Conservation (phyloP, 1,140 invertebrate species). For the Laupala kohalensis region DNA sequence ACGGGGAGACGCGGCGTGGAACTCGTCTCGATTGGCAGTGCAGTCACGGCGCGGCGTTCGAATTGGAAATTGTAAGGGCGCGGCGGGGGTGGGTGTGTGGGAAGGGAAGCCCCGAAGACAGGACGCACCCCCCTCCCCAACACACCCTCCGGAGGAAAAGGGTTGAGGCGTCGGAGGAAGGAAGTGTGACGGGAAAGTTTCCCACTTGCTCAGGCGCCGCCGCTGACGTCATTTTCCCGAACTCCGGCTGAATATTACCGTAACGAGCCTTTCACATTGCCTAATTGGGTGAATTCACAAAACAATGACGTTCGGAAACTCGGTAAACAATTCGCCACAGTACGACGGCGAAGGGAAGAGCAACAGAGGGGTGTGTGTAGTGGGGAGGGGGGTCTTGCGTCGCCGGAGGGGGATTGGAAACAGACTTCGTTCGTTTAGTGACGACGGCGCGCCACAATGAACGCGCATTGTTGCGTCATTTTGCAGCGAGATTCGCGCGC, state of each 20-base stretch:
- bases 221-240: slow-evolving; percentile 7
- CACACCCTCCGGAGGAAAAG: neutral
- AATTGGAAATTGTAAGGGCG: slow-evolving; percentile 9
- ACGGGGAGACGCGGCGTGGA: neutral
- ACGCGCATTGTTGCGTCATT: neutral
- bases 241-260: slow-evolving; percentile 14
- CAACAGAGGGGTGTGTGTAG: neutral
- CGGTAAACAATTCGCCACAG: slow-evolving; percentile 11
- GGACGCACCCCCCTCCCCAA: neutral
- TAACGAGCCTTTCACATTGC: slow-evolving; percentile 14
- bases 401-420: neutral
- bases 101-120: neutral
- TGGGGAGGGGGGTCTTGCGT: neutral
- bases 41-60: slow-evolving; percentile 6
- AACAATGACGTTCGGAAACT: slow-evolving; percentile 14
- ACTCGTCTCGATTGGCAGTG: slow-evolving; percentile 1
- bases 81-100: neutral
- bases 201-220: slow-evolving; percentile 1
- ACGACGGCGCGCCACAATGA: neutral
- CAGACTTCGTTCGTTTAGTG: neutral
- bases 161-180: neutral
- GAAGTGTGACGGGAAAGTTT: slow-evolving; percentile 9
- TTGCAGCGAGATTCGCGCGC: neutral
- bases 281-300: slow-evolving; percentile 15
- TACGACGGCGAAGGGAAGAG: neutral